Conservation (phyloP, 2,113 vertebrate genomes). For the Lycocorax pyrrhopterus region DNA sequence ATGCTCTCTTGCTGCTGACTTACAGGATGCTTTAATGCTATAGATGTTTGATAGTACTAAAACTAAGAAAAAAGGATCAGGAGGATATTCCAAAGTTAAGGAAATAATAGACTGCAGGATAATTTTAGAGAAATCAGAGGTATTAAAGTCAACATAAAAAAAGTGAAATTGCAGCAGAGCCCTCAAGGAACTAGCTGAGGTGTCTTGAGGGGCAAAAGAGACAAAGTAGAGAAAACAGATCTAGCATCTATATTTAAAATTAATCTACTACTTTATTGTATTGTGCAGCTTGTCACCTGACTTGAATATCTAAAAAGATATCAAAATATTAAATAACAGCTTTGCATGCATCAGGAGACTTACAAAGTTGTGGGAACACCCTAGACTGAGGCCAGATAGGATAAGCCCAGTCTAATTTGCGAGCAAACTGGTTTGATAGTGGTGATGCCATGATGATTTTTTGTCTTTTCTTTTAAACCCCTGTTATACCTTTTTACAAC, state of each 20-base stretch:
- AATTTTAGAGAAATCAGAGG: background rate
- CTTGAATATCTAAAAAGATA: background rate
- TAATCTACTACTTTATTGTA: background rate
- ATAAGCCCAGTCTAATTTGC: background rate
- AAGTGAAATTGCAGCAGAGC: background rate
- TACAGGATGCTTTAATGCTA: background rate
- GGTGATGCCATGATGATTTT: too few relatives aligned
- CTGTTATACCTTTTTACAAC: too few relatives aligned
- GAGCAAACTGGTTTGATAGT: background rate
- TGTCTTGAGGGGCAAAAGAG: background rate
- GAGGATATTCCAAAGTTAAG: background rate
- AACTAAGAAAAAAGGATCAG: background rate
- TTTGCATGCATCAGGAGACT: background rate
- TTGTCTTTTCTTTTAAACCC: too few relatives aligned
- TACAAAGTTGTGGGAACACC: rapidly evolving
- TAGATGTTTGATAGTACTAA: background rate
- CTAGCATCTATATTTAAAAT: background rate
- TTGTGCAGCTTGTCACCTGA: background rate
- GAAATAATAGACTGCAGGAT: background rate
- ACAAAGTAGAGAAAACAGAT: background rate
- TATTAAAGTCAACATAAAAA: background rate
- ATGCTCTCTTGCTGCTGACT: background rate
- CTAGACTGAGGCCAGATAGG: background rate
- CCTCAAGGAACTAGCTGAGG: background rate
- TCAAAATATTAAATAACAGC: background rate